Evolutionary conservation across 2,888 invertebrate genomes (phyloP), one percentile per base, ranked within the genome.

Genomic region (Nipponacmea schrenckii): DNA sequence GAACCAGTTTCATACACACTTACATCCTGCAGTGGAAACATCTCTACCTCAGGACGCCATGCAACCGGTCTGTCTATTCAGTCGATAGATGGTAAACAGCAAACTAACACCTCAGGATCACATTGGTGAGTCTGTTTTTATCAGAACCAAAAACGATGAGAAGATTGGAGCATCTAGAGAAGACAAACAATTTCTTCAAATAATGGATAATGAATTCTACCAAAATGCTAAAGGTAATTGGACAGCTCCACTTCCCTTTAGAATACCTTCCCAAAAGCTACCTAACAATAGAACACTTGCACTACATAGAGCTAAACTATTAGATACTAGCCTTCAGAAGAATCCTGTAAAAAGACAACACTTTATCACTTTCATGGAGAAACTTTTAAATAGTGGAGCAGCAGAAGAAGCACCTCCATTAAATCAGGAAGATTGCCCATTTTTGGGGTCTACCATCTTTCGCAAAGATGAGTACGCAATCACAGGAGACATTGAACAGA

Each of bases 371-470:
- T 70, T 68, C 48, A 70, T 70, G 70, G 46, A 50, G 15, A 62
- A 62, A 14, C 10, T 50, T 56, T 5, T 71, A 12, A 56, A 50
- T 17, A 50, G 17, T 3, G 44, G 62, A 17, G 50, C 45, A 45
- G 71, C 71, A n/a, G 71, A 71, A 71, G 27, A 46, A 15, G 71
- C 68, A 17, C 71, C 68, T 14, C 48, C 14, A n/a, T 27, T 68
- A 14, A 15, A n/a, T 26, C 12, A 14, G 8, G 44, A 56, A 15
- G 17, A 46, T 46, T 46, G 46, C 46, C 46, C 12, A 46, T 46
- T 45, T 20, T 63, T 62, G 73, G 63, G 12, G 72, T 73, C 12
- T 73, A 73, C 62, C 73, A 73, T 39, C 73, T 46, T 46, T 46
- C 46, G 46, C 12, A 12, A 15, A 17, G 14, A 46, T 46, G 17